Evolutionary conservation across 2,888 invertebrate genomes (phyloP).

Genomic region (Notodonta ziczac): DNA sequence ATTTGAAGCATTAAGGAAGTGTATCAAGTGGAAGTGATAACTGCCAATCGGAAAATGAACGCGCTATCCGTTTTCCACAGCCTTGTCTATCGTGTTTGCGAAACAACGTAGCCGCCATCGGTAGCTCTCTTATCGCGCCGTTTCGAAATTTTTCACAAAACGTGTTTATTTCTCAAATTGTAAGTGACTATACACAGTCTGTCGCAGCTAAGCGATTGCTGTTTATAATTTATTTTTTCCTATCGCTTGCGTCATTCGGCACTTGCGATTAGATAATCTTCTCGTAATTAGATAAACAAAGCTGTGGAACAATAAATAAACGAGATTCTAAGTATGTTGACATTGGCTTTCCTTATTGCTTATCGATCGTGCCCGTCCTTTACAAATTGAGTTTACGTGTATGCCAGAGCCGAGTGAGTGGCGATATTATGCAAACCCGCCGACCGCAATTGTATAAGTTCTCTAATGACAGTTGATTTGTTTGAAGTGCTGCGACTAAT

Average conservation of each 20-base stretch:
- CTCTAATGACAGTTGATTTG: constrained; percentile 4
- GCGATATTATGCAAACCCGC: constrained; percentile 69
- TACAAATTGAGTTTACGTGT: constrained; percentile 59
- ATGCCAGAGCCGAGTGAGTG: constrained; percentile 66
- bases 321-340: constrained; percentile 17
- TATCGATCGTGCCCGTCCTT: constrained; percentile 67
- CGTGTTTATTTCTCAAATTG: constrained; percentile 28
- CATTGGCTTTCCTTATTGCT: constrained; percentile 73
- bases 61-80: constrained; percentile 40
- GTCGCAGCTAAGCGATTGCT: constrained; percentile 33
- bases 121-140: constrained; percentile 24
- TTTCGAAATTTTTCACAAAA: constrained; percentile 36
- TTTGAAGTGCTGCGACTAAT: neutral
- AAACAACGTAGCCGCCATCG: constrained; percentile 29
- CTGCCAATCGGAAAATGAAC: constrained; percentile 11
- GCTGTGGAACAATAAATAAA: constrained; percentile 45
- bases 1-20: constrained; percentile 78
- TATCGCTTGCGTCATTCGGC: constrained; percentile 51
- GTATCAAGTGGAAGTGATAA: constrained; percentile 8
- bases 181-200: neutral
- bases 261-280: constrained; percentile 43
- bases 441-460: constrained; percentile 50
- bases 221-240: constrained; percentile 36
- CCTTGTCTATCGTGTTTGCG: constrained; percentile 38
- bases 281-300: constrained; percentile 46